Conservation (phyloP, 2,113 vertebrate genomes). For the Motacilla tschutschensis region DNA sequence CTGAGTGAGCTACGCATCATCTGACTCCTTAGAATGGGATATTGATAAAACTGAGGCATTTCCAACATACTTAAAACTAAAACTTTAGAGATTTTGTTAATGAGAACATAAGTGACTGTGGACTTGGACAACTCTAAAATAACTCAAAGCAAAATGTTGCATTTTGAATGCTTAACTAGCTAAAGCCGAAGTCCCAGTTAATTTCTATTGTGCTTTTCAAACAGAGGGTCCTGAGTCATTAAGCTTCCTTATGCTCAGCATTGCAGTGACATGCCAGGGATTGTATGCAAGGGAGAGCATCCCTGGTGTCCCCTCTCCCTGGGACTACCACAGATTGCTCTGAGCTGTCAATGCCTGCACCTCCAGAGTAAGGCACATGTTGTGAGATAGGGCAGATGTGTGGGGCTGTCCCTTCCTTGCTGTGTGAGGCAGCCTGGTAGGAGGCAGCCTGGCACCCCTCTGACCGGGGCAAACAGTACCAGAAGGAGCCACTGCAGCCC, state of each 20-base stretch:
- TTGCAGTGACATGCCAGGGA: background rate
- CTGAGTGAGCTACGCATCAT: background rate
- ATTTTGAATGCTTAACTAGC: background rate
- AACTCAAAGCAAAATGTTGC: background rate
- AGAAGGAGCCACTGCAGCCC: background rate
- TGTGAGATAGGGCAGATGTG: accelerated
- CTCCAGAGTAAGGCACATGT: accelerated
- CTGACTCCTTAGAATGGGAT: background rate
- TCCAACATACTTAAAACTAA: background rate
- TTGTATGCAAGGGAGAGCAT: background rate
- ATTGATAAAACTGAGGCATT: background rate
- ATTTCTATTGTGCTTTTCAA: background rate
- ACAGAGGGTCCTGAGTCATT: background rate
- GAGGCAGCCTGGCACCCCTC: background rate
- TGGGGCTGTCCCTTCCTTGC: background rate
- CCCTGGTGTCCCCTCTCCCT: background rate
- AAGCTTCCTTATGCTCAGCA: background rate
- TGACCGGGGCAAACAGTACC: background rate
- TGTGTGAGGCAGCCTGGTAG: background rate
- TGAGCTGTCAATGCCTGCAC: accelerated
- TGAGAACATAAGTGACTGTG: background rate
- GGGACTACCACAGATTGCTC: background rate
- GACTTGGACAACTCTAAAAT: background rate
- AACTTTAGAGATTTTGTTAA: background rate
- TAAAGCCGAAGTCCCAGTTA: background rate